Evolutionary conservation across 2,888 invertebrate species (phyloP).

Genomic region (Stictocephala bisonia): DNA sequence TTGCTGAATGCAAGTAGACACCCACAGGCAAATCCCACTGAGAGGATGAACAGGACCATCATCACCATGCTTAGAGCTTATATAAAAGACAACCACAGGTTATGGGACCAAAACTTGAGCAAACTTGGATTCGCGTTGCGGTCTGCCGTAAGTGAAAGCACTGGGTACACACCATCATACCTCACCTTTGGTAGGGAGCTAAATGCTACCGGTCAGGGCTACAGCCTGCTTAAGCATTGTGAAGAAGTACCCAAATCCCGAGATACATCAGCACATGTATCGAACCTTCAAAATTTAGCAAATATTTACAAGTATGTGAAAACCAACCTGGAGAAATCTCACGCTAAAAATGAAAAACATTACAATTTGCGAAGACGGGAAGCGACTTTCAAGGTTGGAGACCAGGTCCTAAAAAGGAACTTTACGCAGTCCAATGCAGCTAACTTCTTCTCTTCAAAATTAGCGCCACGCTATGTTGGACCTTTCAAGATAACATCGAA

Average conservation of each 20-base stretch:
- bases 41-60: conserved; percentile 60
- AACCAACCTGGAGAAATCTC: neutral
- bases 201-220: neutral
- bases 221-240: neutral
- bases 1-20: conserved; percentile 58
- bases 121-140: conserved; percentile 57
- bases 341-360: neutral
- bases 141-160: conserved; percentile 52
- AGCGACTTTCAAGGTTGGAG: neutral
- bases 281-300: neutral
- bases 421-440: conserved; percentile 48
- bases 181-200: conserved; percentile 35
- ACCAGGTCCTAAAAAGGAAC: conserved; percentile 23
- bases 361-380: conserved; percentile 40
- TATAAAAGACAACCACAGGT: conserved; percentile 57
- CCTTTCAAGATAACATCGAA: conserved; percentile 41
- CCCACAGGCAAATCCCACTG: conserved; percentile 62
- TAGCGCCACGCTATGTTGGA: conserved; percentile 51
- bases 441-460: conserved; percentile 47
- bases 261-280: neutral
- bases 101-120: conserved; percentile 55
- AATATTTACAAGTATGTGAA: conserved; percentile 7
- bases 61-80: conserved; percentile 61
- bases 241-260: neutral
- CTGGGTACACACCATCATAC: conserved; percentile 56